Conservation (phyloP, 2,797 vertebrate genomes). For the Lagocephalus sceleratus region DNA sequence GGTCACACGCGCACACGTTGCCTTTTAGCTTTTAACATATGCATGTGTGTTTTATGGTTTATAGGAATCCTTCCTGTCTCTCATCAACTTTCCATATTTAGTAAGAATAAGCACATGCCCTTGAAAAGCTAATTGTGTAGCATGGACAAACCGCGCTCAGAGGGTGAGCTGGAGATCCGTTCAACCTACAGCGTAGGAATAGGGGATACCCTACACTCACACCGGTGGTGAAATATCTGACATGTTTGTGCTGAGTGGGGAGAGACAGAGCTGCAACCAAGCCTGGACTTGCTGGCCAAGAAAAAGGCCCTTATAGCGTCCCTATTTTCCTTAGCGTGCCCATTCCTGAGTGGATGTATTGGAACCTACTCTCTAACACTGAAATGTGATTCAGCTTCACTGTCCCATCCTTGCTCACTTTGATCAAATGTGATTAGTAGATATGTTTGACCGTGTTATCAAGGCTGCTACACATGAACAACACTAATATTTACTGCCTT, state of each 20-base stretch:
- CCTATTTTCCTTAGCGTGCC: conserved; percentile 53
- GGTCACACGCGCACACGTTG: conserved; percentile 49
- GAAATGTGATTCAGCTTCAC: conserved; percentile 2
- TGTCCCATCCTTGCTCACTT: neutral
- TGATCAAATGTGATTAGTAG: too few species aligned
- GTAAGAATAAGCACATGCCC: conserved; percentile 32
- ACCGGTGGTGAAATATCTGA: conserved; percentile 73
- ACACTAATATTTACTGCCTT: too few species aligned
- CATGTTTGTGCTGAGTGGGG: conserved; percentile 71
- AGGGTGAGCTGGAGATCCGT: conserved; percentile 28
- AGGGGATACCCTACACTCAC: conserved; percentile 43
- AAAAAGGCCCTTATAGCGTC: conserved; percentile 68
- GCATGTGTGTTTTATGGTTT: conserved; percentile 30
- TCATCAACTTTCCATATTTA: conserved; percentile 44
- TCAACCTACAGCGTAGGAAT: conserved; percentile 45
- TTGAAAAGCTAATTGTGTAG: conserved; percentile 48
- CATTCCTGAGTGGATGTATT: conserved; percentile 52
- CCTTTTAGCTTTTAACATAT: conserved; percentile 39
- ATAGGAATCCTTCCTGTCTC: conserved; percentile 31
- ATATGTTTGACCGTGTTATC: too few species aligned
- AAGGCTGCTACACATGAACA: too few species aligned
- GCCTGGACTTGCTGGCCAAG: conserved; percentile 75
- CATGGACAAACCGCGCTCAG: conserved; percentile 38
- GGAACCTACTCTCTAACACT: conserved; percentile 17
- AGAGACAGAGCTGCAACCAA: conserved; percentile 72